Conservation (phyloP, 2,888 invertebrate genomes). For the Pollenia angustigena region DNA sequence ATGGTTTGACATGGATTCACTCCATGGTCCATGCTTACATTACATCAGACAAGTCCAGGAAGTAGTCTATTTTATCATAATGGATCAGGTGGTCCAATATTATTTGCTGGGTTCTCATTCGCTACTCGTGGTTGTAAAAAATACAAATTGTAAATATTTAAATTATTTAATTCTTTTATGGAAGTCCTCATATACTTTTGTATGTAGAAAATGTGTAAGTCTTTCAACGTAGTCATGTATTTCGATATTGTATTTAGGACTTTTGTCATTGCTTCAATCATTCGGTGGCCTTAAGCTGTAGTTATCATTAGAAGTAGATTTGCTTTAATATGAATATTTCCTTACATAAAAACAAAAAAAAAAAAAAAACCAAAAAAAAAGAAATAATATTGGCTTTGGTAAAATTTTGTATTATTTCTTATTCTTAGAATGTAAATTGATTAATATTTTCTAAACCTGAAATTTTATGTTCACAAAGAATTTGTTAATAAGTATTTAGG, state of each 20-base stretch:
- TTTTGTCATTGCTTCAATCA: conserved; percentile 9
- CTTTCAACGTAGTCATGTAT: not conserved
- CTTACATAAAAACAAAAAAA: not conserved
- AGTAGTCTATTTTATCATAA: too few relatives aligned
- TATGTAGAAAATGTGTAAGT: not conserved
- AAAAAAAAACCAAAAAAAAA: not conserved
- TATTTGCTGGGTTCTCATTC: too few relatives aligned
- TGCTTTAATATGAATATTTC: not conserved
- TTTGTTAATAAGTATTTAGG: not conserved
- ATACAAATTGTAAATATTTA: too few relatives aligned
- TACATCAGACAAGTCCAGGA: too few relatives aligned
- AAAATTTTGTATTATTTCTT: not conserved
- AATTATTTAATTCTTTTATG: too few relatives aligned
- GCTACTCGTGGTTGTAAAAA: too few relatives aligned
- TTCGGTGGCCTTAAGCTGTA: conserved; percentile 15
- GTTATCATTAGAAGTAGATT: conserved; percentile 24
- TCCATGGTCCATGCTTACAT: too few relatives aligned
- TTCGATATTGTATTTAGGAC: not conserved
- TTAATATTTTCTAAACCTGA: conserved; percentile 3
- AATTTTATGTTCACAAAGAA: not conserved
- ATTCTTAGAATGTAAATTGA: conserved; percentile 23
- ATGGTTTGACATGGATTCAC: too few relatives aligned
- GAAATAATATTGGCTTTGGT: not conserved
- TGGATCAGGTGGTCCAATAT: too few relatives aligned
- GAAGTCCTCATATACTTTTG: not conserved